Conservation (phyloP, 2,888 invertebrate genomes). For the Caenorhabditis wallacei region DNA sequence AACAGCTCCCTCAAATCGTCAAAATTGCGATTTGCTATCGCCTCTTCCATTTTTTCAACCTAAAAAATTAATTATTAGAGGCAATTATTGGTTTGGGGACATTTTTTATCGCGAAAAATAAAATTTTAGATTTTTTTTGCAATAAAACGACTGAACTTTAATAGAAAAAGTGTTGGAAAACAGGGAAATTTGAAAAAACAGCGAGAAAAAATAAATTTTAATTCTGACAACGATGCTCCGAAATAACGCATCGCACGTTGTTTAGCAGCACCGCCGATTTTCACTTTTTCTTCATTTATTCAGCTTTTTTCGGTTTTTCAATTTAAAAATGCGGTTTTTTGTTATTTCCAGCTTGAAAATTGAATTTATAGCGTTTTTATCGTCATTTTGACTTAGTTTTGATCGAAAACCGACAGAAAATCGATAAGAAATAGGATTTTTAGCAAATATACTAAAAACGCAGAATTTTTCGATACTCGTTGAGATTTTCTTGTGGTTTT, state of each 20-base stretch:
- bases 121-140: no score
- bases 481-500: not conserved
- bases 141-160: no score
- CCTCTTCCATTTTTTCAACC: constrained; percentile 56
- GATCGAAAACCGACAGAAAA: not conserved
- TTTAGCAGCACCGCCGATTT: constrained; percentile 23
- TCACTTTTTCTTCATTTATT: not conserved
- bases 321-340: not conserved
- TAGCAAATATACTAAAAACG: not conserved
- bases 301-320: not conserved
- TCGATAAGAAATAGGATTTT: not conserved
- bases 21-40: constrained; percentile 59
- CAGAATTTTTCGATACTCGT: not conserved
- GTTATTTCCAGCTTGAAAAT: not conserved
- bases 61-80: not conserved
- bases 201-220: no score
- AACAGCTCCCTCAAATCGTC: constrained; percentile 51
- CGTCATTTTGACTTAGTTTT: not conserved
- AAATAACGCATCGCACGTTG: constrained; percentile 8
- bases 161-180: no score
- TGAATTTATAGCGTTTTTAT: not conserved
- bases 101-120: not conserved
- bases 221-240: constrained; percentile 4
- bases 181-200: not conserved
- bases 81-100: not conserved